phyloP scores from a whole-genome alignment of 2,113 vertebrate genomes.

The Agapornis roseicollis region DNA sequence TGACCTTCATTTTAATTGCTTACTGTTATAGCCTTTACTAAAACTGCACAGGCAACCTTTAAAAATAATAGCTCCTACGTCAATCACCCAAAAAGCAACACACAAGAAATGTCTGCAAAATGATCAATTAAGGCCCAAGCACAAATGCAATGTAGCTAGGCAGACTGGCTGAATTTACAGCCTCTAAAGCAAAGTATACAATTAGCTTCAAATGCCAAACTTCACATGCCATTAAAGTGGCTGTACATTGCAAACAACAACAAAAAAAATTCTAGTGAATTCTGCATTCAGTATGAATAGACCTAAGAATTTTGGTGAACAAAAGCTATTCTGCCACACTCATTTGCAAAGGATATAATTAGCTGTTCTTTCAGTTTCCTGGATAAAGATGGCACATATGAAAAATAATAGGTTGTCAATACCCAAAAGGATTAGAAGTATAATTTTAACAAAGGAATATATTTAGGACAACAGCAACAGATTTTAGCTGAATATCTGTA shows the following conservation, averaged over 20 bases:
- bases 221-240: constrained; percentile 35
- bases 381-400: constrained; percentile 68
- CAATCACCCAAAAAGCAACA: constrained; percentile 39
- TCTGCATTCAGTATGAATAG: constrained; percentile 63
- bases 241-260: constrained; percentile 33
- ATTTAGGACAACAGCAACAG: constrained; percentile 62
- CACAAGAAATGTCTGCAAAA: constrained; percentile 3
- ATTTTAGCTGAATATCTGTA: constrained; percentile 32
- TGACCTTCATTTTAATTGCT: constrained; percentile 49
- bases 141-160: constrained; percentile 5
- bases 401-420: constrained; percentile 80
- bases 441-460: constrained; percentile 63
- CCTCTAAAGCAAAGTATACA: constrained; percentile 67
- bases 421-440: constrained; percentile 59
- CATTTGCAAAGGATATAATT: constrained; percentile 83
- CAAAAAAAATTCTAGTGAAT: constrained; percentile 10
- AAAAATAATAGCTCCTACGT: constrained; percentile 37
- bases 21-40: background rate
- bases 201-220: constrained; percentile 72
- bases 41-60: constrained; percentile 13
- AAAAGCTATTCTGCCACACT: constrained; percentile 70
- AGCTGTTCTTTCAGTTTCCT: constrained; percentile 75
- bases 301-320: constrained; percentile 62
- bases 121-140: constrained; percentile 33
- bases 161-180: constrained; percentile 46